Base-by-base conservation (phyloP, 2,113 vertebrate genomes). In the Actenoides lindsayi region DNA sequence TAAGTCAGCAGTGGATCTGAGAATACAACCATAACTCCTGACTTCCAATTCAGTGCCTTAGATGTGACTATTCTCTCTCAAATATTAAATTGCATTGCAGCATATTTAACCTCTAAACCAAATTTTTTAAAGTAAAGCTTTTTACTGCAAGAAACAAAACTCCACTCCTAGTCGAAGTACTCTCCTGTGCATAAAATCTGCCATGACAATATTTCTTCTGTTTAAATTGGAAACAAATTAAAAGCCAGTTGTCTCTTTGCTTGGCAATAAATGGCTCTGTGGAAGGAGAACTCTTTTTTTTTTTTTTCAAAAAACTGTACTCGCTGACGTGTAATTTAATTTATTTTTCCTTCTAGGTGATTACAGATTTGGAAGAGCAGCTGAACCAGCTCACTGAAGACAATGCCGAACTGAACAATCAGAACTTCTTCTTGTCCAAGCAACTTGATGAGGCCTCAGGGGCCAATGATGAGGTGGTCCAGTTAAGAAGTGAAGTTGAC, bases 401-500 rank as follows among this genome's bases (percentile, higher is more conserved):
- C 95, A 99, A 99, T 1, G 98, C 99, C 5, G 99, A 99, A 93
- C 98, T 99, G 96, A 99, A 99, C 98, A 99, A 99, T 31, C 99
- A 99, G 98, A 99, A 99, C 96, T 99, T 99, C 97, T 99, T 99
- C 97, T 97, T 99, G 87, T 99, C 99, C 97, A 99, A 99, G 95
- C 99, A 99, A 98, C 98, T 99, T 0, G 99, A 99, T 5, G 99
- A 99, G 96, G 99, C 99, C 21, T 99, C 99, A 0, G 99, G 99
- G 6, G 99, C 99, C 90, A 98, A 95, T 0, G 99, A 99, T 14
- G 99, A 99, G 96, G 98, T 99, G 11, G 97, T 99, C 33, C 99
- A 99, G 96, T 93, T 99, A 89, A 98, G 98, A 39, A 99, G 99
- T 23, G 99, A 99, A 37, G 99, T 99, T 69, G 99, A 99, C 94